phyloP scores from a whole-genome alignment of 2,888 invertebrate genomes.

The Cordilura impudica region DNA sequence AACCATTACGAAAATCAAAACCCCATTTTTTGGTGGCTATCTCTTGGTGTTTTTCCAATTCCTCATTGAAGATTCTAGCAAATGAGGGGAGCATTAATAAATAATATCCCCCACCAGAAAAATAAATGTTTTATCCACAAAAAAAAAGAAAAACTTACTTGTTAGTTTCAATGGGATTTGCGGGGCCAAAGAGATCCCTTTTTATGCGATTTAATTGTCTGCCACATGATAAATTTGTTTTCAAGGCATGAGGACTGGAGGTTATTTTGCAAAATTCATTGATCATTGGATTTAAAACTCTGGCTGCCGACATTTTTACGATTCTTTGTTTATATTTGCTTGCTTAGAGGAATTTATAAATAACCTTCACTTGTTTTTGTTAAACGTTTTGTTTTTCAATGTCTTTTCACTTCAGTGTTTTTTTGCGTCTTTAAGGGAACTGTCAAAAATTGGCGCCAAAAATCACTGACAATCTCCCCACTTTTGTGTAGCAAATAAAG shows the following conservation, averaged over 20 bases:
- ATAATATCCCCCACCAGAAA: too few relatives aligned
- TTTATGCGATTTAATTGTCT: constrained; percentile 74
- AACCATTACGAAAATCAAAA: constrained; percentile 76
- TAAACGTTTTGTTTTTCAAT: constrained; percentile 57
- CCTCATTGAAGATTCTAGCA: constrained; percentile 71
- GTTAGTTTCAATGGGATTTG: constrained; percentile 70
- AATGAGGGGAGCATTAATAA: too few relatives aligned
- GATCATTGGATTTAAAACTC: constrained; percentile 73
- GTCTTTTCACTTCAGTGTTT: constrained; percentile 46
- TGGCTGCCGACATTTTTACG: constrained; percentile 69
- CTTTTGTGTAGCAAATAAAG: constrained; percentile 52
- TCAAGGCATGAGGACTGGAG: constrained; percentile 65
- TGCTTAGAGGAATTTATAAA: constrained; percentile 6
- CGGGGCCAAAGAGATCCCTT: constrained; percentile 75
- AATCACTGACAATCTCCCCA: constrained; percentile 65
- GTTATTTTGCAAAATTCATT: constrained; percentile 74
- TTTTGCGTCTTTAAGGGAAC: constrained; percentile 65
- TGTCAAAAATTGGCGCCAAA: constrained; percentile 75
- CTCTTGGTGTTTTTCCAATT: constrained; percentile 76
- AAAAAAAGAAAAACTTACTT: constrained; percentile 69
- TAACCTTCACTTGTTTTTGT: constrained; percentile 64
- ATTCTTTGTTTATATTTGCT: background rate
- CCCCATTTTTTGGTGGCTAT: constrained; percentile 82
- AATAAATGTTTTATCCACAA: background rate
- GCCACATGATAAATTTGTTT: constrained; percentile 70